A percentile compares a stretch with the other conserved stretches of the same genome.
Conservation (phyloP, 2,888 invertebrate genomes). For the Chromoteleia sp. region DNA sequence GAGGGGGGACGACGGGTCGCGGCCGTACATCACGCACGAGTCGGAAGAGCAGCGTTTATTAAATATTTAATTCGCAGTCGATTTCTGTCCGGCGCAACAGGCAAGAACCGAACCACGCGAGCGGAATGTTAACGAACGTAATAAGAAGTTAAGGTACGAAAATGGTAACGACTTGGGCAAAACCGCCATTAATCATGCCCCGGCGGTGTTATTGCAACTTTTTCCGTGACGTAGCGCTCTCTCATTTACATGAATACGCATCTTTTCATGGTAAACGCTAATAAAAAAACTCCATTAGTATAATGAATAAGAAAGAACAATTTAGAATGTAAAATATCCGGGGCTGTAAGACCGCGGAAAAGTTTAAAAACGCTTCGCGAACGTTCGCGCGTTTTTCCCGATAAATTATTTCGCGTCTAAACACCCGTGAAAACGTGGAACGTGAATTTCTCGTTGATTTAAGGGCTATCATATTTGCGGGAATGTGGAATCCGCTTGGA, state of each 20-base stretch:
- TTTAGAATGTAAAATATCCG: constrained; percentile 50
- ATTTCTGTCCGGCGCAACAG: constrained; percentile 62
- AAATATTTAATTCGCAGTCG: constrained; percentile 67
- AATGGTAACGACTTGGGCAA: constrained; percentile 62
- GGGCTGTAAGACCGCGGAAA: constrained; percentile 3
- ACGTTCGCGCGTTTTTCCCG: background rate
- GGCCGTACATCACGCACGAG: constrained; percentile 33
- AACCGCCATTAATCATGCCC: constrained; percentile 67
- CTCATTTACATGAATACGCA: constrained; percentile 70
- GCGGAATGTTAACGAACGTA: constrained; percentile 52
- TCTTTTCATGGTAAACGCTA: constrained; percentile 61
- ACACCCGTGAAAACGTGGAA: background rate
- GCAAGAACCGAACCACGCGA: constrained; percentile 53
- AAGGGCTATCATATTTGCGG: no score
- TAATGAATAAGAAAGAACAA: constrained; percentile 60
- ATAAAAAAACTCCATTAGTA: constrained; percentile 69
- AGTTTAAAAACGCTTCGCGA: constrained; percentile 25
- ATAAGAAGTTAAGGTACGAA: constrained; percentile 49
- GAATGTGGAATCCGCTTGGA: no score
- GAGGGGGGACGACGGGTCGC: no score
- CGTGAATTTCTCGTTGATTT: no score
- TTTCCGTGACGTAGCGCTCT: constrained; percentile 47
- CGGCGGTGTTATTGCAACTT: constrained; percentile 63
- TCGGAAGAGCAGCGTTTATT: constrained; percentile 54
- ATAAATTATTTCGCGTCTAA: constrained; percentile 28